Evolutionary conservation across 2,888 invertebrate genomes (phyloP).

Genomic region (Noctua janthe): DNA sequence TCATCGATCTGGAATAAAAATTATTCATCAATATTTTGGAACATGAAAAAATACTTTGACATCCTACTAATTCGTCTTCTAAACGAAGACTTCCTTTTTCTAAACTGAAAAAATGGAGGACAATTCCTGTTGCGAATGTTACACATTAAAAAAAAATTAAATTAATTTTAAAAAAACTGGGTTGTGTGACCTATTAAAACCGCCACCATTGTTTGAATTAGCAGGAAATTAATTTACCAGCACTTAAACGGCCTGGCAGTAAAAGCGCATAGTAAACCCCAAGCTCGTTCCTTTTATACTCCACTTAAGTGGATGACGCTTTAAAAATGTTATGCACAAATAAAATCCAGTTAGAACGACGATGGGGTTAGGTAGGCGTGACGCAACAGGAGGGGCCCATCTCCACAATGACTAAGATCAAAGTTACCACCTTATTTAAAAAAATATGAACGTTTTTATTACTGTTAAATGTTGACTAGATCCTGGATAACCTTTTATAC

Average conservation of each 20-base stretch:
- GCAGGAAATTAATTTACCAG: conserved; percentile 33
- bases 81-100: background rate
- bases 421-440: background rate
- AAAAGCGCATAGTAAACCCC: conserved; percentile 26
- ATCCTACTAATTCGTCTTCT: background rate
- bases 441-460: background rate
- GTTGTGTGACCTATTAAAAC: background rate
- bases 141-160: background rate
- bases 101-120: background rate
- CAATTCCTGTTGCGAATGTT: background rate
- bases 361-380: background rate
- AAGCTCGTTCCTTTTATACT: conserved; percentile 29
- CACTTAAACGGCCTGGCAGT: conserved; percentile 19
- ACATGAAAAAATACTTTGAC: background rate
- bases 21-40: conserved; percentile 21
- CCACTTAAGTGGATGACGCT: conserved; percentile 37
- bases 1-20: conserved; percentile 79
- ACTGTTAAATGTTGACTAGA: background rate
- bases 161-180: background rate
- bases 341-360: conserved; percentile 25
- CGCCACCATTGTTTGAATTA: conserved; percentile 3
- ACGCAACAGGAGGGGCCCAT: conserved; percentile 16
- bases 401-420: background rate
- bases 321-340: conserved; percentile 46
- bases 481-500: background rate